These are phyloP conservation scores for Chironomus striatipennis DNA, from an alignment of 1,140 invertebrate genomes.

Conservation along the genomic window DNA sequence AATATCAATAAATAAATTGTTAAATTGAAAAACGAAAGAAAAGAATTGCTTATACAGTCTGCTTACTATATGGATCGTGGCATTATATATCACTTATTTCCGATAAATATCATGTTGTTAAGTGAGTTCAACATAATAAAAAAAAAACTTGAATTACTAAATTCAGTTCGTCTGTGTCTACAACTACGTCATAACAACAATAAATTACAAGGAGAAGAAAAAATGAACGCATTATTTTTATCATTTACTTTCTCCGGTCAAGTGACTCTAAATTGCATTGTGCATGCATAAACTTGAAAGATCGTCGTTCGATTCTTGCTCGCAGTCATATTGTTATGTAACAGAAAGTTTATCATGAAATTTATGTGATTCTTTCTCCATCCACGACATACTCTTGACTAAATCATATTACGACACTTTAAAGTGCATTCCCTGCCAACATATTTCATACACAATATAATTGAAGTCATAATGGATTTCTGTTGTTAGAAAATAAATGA, in stretches of 20 bases:
- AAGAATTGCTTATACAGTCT: no score
- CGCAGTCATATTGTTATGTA: background rate
- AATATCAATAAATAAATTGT: no score
- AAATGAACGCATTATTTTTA: background rate
- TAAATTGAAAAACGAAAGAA: no score
- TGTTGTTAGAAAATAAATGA: no score
- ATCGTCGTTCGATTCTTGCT: background rate
- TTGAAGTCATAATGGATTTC: no score
- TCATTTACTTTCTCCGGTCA: background rate
- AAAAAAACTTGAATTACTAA: constrained; percentile 3
- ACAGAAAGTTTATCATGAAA: background rate
- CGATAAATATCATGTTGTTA: no score
- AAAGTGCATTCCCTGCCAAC: background rate
- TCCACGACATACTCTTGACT: background rate
- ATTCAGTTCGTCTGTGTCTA: background rate
- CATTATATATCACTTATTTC: no score
- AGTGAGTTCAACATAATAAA: no score
- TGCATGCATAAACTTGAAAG: background rate
- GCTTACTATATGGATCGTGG: no score
- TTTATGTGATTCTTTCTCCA: no score
- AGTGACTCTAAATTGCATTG: background rate
- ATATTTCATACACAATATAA: background rate
- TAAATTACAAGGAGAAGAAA: background rate
- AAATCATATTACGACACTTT: background rate
- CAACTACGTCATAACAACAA: background rate